Percentiles rank a stretch among this genome's conserved stretches.
Evolutionary conservation across 1,140 invertebrate species (phyloP).

Genomic region (Lucilia sericata): DNA sequence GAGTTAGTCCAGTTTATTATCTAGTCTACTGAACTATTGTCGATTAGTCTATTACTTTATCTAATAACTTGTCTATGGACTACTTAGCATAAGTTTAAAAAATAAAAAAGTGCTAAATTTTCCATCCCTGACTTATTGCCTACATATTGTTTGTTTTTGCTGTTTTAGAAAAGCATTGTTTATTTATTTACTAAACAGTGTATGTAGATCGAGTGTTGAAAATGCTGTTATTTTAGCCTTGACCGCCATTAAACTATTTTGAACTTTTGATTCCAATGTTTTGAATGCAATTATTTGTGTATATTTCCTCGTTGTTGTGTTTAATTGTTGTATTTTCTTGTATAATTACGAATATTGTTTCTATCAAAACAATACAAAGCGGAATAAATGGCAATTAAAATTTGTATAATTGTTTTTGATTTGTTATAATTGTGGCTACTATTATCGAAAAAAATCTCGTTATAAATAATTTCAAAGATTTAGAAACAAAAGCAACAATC

Average conservation of each 20-base stretch:
- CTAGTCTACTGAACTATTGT: too few species aligned
- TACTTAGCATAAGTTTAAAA: too few species aligned
- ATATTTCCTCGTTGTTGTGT: neutral
- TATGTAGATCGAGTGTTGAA: neutral
- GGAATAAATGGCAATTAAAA: neutral
- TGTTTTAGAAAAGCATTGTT: neutral
- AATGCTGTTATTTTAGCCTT: conserved; percentile 4
- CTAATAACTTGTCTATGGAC: too few species aligned
- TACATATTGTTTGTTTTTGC: neutral
- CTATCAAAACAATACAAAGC: neutral
- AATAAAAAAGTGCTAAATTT: too few species aligned
- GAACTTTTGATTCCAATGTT: neutral
- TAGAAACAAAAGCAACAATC: too few species aligned
- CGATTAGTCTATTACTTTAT: too few species aligned
- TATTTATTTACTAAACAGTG: neutral
- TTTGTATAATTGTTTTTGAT: neutral
- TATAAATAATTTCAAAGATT: too few species aligned
- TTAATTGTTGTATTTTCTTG: neutral
- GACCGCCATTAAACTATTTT: conserved; percentile 1
- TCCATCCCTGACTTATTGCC: too few species aligned
- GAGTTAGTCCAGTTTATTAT: too few species aligned
- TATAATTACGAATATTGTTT: neutral
- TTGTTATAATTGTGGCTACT: too few species aligned
- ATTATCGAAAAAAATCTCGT: too few species aligned
- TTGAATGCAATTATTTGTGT: neutral